Percentiles rank a stretch among this genome's conserved stretches.
These are phyloP conservation scores for Porites evermanni DNA, from an alignment of 92 coral and sea anemone genomes.

Conservation along the genomic window DNA sequence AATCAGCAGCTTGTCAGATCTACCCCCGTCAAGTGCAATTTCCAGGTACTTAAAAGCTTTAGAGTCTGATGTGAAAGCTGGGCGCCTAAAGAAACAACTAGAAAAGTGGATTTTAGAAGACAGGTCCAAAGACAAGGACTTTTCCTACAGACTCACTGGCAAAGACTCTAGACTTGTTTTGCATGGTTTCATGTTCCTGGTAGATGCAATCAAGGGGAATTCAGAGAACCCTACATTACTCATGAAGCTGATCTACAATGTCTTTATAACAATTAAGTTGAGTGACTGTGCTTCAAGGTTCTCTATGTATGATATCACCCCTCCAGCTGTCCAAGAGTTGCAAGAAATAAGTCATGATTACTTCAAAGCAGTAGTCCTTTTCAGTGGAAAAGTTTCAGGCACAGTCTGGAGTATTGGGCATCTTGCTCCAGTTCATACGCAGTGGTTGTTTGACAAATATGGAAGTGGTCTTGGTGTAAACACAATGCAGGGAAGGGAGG, in stretches of 20 bases:
- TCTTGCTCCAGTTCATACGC: slow-evolving; percentile 57
- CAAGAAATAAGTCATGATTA: background rate
- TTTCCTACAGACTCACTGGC: slow-evolving; percentile 48
- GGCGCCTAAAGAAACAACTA: slow-evolving; percentile 16
- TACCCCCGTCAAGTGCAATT: no score
- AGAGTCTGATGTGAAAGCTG: no score
- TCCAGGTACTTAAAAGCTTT: no score
- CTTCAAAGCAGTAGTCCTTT: slow-evolving; percentile 53
- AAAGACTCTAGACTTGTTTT: slow-evolving; percentile 51
- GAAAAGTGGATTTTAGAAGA: slow-evolving; percentile 59
- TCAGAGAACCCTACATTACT: slow-evolving; percentile 21
- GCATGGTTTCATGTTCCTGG: slow-evolving; percentile 59
- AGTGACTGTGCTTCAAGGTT: slow-evolving; percentile 57
- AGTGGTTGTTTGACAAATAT: no score
- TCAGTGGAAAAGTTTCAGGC: slow-evolving; percentile 55
- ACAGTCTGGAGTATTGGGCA: slow-evolving; percentile 65
- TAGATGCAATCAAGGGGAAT: slow-evolving; percentile 53
- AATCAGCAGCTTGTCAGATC: no score
- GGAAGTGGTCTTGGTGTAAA: slow-evolving; percentile 30
- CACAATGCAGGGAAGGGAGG: slow-evolving; percentile 81
- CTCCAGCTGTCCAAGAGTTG: background rate
- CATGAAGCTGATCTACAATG: slow-evolving; percentile 21
- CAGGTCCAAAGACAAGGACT: slow-evolving; percentile 51
- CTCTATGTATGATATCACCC: slow-evolving; percentile 46
- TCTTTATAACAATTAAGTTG: slow-evolving; percentile 32